Conservation (phyloP, 2,888 invertebrate species). For the Phoronis australis region DNA sequence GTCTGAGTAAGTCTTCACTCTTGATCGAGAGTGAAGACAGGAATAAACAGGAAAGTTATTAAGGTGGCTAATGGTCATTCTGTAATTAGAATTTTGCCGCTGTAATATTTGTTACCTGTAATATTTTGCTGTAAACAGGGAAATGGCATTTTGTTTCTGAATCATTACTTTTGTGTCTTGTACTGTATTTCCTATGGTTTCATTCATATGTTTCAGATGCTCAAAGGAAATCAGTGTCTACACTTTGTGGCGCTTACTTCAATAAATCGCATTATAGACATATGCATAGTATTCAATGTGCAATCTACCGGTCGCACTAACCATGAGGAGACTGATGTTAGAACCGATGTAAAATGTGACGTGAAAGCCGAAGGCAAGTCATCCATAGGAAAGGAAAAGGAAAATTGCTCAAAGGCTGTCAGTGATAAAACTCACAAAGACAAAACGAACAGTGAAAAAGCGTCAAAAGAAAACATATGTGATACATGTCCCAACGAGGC, state of each 20-base stretch:
- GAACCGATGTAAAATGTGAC: neutral
- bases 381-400: neutral
- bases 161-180: no score
- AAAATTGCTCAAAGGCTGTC: neutral
- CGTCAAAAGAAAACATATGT: neutral
- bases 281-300: slow-evolving; percentile 51
- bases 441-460: neutral
- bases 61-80: no score
- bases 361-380: neutral
- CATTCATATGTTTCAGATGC: no score
- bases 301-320: neutral
- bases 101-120: no score
- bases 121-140: no score
- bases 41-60: no score
- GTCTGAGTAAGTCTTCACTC: no score
- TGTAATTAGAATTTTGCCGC: no score
- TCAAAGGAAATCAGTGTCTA: slow-evolving; percentile 59
- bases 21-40: no score
- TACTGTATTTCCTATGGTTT: no score
- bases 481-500: neutral
- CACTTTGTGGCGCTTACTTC: slow-evolving; percentile 62
- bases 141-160: no score
- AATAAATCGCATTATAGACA: slow-evolving; percentile 59
- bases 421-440: neutral
- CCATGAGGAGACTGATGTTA: neutral